phyloP scores from a whole-genome alignment of 1,140 invertebrate species.

The Amyelois transitella region DNA sequence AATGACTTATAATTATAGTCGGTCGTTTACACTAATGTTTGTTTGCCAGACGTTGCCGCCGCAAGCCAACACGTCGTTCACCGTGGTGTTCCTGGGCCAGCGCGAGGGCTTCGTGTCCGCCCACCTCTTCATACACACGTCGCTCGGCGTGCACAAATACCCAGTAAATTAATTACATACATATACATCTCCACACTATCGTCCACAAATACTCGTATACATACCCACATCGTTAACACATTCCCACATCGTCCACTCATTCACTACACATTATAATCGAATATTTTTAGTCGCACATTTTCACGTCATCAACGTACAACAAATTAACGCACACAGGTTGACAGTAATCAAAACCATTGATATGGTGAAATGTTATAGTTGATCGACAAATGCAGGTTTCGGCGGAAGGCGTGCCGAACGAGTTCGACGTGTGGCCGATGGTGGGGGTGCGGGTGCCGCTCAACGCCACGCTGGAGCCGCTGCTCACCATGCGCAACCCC shows the following conservation, averaged over 20 bases:
- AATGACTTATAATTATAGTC: too few species aligned
- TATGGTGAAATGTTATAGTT: too few species aligned
- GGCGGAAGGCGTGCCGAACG: constrained; percentile 82
- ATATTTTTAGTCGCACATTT: too few species aligned
- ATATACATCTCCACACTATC: too few species aligned
- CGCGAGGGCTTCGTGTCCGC: constrained; percentile 92
- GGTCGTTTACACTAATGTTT: neutral
- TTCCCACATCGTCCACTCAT: neutral
- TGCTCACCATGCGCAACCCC: constrained; percentile 96
- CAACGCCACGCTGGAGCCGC: constrained; percentile 92
- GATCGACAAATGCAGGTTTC: constrained; percentile 38
- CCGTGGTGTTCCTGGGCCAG: constrained; percentile 94
- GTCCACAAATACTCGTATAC: too few species aligned
- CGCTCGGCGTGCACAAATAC: constrained; percentile 80
- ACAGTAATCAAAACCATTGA: too few species aligned
- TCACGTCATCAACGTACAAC: too few species aligned
- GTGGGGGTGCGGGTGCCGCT: constrained; percentile 92
- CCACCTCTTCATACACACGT: constrained; percentile 94
- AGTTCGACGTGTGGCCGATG: constrained; percentile 91
- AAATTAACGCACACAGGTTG: too few species aligned
- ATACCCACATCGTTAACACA: too few species aligned
- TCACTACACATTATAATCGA: too few species aligned
- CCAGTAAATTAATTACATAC: constrained; percentile 25
- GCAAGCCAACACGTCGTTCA: constrained; percentile 94
- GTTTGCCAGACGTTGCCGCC: constrained; percentile 80